A percentile compares a stretch with the other conserved stretches of the same genome.
Evolutionary conservation across 1,140 invertebrate species (phyloP).

Genomic region (Thaumatotibia leucotreta): DNA sequence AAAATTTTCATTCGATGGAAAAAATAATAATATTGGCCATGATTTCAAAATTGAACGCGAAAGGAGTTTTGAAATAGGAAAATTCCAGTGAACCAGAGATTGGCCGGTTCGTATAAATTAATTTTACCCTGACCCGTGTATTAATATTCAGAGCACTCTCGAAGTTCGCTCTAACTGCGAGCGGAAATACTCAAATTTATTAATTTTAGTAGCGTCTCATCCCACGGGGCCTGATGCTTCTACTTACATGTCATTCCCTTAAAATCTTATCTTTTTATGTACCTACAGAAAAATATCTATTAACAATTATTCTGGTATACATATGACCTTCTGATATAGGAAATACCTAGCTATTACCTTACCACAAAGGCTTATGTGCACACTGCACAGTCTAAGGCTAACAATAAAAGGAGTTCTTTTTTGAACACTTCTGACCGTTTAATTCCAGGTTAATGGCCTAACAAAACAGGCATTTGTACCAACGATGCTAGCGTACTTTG

Average conservation of each 20-base stretch:
- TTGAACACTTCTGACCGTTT: no score
- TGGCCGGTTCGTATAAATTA: constrained; percentile 62
- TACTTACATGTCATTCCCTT: constrained; percentile 33
- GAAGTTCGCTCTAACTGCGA: constrained; percentile 19
- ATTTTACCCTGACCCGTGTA: constrained; percentile 58
- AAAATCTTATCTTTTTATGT: neutral
- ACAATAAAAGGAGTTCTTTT: no score
- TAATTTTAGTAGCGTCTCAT: constrained; percentile 47
- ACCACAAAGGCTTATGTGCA: no score
- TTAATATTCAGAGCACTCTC: constrained; percentile 36
- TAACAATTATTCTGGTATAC: neutral
- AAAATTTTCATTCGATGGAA: neutral
- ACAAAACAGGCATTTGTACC: no score
- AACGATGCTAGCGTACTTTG: no score
- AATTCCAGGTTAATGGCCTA: no score
- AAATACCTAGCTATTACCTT: no score
- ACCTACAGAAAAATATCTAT: neutral
- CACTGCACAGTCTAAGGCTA: no score
- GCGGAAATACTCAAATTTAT: constrained; percentile 58
- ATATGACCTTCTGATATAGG: no score
- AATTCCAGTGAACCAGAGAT: constrained; percentile 48
- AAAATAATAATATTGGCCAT: constrained; percentile 33
- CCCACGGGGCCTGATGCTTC: constrained; percentile 26
- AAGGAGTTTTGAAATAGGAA: constrained; percentile 54
- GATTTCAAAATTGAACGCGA: constrained; percentile 41